phyloP scores from a whole-genome alignment of 2,113 vertebrate species.

The Oxygymnocypris stewartii region DNA sequence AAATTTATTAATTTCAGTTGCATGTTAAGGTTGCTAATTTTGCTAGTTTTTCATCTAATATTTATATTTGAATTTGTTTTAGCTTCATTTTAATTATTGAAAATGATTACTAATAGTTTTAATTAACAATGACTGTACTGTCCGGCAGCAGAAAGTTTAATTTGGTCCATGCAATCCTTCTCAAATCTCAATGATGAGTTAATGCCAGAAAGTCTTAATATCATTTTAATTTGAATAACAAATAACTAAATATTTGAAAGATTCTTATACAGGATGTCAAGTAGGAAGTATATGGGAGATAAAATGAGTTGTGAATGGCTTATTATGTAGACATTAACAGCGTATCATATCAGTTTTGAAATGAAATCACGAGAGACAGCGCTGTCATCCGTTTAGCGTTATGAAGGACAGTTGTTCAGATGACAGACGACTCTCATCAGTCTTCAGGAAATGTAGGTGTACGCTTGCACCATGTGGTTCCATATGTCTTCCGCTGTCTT shows the following conservation, averaged over 20 bases:
- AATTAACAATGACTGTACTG: background rate
- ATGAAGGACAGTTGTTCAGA: background rate
- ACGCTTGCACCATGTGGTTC: conserved; percentile 7
- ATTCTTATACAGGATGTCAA: background rate
- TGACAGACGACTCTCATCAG: background rate
- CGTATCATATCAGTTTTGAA: background rate
- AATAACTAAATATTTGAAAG: background rate
- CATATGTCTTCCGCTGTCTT: background rate
- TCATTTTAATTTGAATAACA: background rate
- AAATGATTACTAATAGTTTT: background rate
- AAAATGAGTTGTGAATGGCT: background rate
- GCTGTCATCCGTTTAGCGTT: background rate
- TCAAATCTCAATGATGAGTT: background rate
- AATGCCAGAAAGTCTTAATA: background rate
- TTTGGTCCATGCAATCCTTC: background rate
- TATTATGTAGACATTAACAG: background rate
- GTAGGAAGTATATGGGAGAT: background rate
- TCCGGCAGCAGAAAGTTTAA: background rate
- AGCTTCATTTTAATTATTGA: background rate
- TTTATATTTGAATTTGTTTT: background rate
- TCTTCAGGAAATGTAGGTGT: conserved; percentile 20
- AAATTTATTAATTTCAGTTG: background rate
- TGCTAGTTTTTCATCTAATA: background rate
- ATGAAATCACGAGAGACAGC: background rate
- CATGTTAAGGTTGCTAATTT: no score